Base-by-base conservation (phyloP, 2,888 invertebrate species). In the Hartigia nigra region DNA sequence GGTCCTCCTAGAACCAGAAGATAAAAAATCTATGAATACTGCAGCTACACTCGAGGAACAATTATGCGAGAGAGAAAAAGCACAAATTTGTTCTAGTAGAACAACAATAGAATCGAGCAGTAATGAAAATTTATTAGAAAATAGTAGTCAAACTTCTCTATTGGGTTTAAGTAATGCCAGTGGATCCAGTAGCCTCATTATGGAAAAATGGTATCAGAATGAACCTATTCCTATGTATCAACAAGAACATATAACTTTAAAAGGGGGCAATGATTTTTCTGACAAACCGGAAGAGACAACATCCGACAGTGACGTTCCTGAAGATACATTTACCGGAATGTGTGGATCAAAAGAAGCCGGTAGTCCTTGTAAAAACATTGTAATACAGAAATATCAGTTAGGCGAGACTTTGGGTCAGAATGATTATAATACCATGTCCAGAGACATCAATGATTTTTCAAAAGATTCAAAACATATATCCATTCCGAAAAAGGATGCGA, bases 201-300 rank as follows among this genome's bases (percentile, higher is more conserved):
- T 81, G 31, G 81, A 77, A 39, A 76, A 80, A 78, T 76, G 75
- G 70, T 81, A 78, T 74, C 77, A 74, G 23, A 75, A 76, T 5
- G 78, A 82, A 74, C 35, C 75, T 12, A 75, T 78, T 76, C 70
- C 77, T n/a, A 75, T 72, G 79, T 79, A 77, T 70, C 70, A 75
- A 70, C 70, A 23, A 9, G 77, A 72, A n/a, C 31, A 31, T 69
- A 34, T 78, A 31, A 34, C 74, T 34, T 23, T 81, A 31, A 81
- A 77, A 74, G 76, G 72, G 12, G 81, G 77, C 2, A 80, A 79
- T 23, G 79, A 81, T 31, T 11, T 39, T 12, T 31, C 82, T 12
- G 77, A 81, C 55, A 77, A 78, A 69, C 75, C 79, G 69, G 82
- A 84, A 11, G 77, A 81, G 34, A 80, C 69, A n/a, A 70, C 74